Evolutionary conservation across 2,113 vertebrate species (phyloP).

Genomic region (Chiloscyllium plagiosum): DNA sequence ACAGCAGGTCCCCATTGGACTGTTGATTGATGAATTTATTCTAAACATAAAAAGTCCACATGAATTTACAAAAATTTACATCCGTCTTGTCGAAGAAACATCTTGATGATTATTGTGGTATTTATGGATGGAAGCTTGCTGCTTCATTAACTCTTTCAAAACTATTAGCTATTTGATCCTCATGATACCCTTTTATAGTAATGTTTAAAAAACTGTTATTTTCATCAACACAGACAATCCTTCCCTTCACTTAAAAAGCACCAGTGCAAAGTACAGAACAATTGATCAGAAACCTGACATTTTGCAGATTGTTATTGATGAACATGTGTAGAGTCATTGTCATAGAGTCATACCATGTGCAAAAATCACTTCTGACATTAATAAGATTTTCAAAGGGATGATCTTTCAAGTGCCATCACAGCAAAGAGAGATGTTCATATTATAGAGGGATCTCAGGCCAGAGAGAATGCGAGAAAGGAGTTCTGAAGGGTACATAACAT

Average conservation of each 20-base stretch:
- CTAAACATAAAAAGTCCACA: not conserved
- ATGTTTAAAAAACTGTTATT: not conserved
- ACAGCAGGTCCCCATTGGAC: not conserved
- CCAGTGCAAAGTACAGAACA: not conserved
- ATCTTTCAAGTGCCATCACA: not conserved
- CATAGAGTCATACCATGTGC: not conserved
- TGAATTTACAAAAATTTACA: not conserved
- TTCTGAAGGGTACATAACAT: not conserved
- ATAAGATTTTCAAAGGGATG: not conserved
- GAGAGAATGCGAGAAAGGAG: not conserved
- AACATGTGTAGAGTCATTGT: no score
- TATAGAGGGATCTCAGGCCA: not conserved
- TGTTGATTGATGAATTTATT: not conserved
- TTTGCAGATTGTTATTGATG: not conserved
- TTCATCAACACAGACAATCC: not conserved
- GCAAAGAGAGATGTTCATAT: not conserved
- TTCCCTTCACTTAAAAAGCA: not conserved
- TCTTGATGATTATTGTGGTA: not conserved
- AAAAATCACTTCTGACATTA: not conserved
- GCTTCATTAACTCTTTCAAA: no score
- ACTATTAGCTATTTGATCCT: not conserved
- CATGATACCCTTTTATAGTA: not conserved
- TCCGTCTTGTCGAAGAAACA: not conserved
- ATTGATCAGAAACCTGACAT: not conserved
- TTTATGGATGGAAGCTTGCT: no score